These are phyloP conservation scores for Anoplius nigerrimus DNA, from an alignment of 2,888 invertebrate species.

Conservation along the genomic window DNA sequence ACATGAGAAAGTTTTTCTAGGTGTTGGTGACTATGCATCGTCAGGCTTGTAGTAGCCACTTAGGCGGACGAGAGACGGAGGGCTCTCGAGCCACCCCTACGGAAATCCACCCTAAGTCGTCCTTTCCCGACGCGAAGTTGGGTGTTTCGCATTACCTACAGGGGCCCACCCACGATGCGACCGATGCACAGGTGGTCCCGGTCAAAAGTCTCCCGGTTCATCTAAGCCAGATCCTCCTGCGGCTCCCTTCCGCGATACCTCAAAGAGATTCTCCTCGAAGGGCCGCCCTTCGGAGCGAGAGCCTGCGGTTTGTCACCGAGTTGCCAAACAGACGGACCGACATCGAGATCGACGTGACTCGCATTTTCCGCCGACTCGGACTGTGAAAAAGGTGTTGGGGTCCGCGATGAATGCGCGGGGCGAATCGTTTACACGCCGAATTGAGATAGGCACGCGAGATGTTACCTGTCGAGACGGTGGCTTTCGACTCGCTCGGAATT, in stretches of 20 bases:
- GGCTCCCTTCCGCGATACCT: slow-evolving; percentile 9
- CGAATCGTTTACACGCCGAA: no score
- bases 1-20: slow-evolving; percentile 37
- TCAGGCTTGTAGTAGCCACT: slow-evolving; percentile 41
- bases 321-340: slow-evolving; percentile 23
- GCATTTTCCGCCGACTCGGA: slow-evolving; percentile 20
- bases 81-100: slow-evolving; percentile 35
- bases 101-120: slow-evolving; percentile 54
- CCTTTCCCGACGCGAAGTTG: slow-evolving; percentile 32
- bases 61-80: slow-evolving; percentile 23
- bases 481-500: no score
- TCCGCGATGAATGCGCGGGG: background rate
- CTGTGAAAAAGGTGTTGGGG: slow-evolving; percentile 10
- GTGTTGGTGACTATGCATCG: slow-evolving; percentile 29
- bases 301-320: background rate
- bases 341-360: slow-evolving; percentile 12
- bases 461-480: no score
- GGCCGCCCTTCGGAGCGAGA: background rate
- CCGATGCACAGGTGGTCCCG: slow-evolving; percentile 68
- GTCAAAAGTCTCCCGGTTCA: slow-evolving; percentile 34
- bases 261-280: background rate
- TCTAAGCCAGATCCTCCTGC: slow-evolving; percentile 8
- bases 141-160: slow-evolving; percentile 57
- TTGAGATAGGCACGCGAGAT: no score
- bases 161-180: slow-evolving; percentile 64